Conservation (phyloP, 2,113 vertebrate species). For the Zapus hudsonius region DNA sequence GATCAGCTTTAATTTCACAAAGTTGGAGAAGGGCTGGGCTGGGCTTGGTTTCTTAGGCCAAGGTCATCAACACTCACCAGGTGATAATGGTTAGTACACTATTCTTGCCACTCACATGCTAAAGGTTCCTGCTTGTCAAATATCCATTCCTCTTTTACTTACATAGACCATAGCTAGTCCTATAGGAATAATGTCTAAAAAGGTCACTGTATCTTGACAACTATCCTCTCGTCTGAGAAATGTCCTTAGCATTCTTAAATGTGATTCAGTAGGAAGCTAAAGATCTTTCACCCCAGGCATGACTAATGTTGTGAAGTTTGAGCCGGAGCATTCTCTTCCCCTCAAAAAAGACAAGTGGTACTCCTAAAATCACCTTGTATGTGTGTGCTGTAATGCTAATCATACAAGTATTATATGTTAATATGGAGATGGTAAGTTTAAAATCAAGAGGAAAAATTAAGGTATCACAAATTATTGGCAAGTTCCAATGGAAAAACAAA, state of each 20-base stretch:
- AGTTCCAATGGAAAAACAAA: neutral
- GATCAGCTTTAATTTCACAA: neutral
- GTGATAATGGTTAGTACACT: too few relatives aligned
- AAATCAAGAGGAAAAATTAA: neutral
- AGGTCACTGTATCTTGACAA: too few relatives aligned
- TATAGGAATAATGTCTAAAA: neutral
- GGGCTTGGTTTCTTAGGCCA: neutral
- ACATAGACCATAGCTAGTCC: rapidly evolving
- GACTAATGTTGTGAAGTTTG: neutral
- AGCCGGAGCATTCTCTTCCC: neutral
- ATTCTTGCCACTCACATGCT: neutral
- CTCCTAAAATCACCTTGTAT: neutral
- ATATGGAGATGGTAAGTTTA: neutral
- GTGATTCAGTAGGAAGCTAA: neutral
- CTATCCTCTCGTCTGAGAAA: neutral
- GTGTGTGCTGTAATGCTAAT: neutral
- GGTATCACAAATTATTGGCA: neutral
- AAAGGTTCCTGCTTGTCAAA: neutral
- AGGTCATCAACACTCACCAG: rapidly evolving
- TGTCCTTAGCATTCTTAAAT: neutral
- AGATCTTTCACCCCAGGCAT: neutral
- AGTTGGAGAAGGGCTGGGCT: too few relatives aligned
- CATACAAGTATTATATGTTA: neutral
- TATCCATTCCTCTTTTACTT: neutral
- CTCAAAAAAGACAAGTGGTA: neutral